Evolutionary conservation across 2,113 vertebrate species (phyloP), one percentile per base, ranked within the genome.

Genomic region (Sterna hirundo): DNA sequence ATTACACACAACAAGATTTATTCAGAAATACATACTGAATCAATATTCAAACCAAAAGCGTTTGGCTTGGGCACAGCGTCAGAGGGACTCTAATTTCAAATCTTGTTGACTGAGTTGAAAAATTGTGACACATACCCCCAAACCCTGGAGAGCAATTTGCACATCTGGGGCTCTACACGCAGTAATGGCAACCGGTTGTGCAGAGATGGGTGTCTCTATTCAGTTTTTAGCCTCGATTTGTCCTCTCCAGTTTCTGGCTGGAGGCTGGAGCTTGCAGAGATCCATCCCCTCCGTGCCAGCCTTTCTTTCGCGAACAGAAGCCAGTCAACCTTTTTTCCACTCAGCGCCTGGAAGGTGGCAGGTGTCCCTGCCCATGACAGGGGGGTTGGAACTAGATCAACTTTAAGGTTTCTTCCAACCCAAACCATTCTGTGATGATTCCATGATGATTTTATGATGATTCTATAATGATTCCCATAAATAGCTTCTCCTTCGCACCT

Each of bases 71-170:
- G 60, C 21, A 13, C 2, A 21, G 46, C 2, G 19, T 75, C 21
- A 49, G 61, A 29, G 18, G 30, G 18, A 26, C 2, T 13, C 46
- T 5, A 2, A 69, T 1, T 55, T 26, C 32, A 6, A 8, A 8
- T 52, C 79, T 32, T 17, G 23, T 10, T 27, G 62, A 68, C 29
- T 3, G 15, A 0, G 27, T 3, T 49, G 58, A 76, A 68, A 46
- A 54, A 18, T 2, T 25, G 9, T 51, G 47, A 44, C 5, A 4
- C 6, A 6, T 1, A 6, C 2, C 29, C 19, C 25, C 44, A 12
- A 14, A 25, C 6, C 27, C 16, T 6, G 23, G 26, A 12, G 22
- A 32, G 11, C 0, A 25, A 17, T 49, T 1, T 14, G 23, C 40
- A 29, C 12, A 10, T 51, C 65, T 57, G 47, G 60, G 69, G 34